Evolutionary conservation across 2,888 invertebrate species (phyloP), one percentile per base, ranked within the genome.

Genomic region (Anagyrus pseudococci): DNA sequence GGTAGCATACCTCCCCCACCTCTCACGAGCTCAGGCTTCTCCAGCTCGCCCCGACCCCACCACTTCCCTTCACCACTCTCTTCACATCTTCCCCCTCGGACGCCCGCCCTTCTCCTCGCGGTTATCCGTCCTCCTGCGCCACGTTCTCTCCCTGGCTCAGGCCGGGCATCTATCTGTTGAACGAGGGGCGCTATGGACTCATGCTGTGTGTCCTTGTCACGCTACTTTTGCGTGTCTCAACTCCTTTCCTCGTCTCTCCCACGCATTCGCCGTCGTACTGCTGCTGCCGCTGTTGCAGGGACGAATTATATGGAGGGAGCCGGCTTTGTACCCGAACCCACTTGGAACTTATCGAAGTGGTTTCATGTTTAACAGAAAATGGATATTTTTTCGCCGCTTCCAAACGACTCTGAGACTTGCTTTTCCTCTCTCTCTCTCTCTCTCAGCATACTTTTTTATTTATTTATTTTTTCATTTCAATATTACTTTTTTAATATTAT

Each of bases 11-110:
- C 40, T 29, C 49, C 22, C 46, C n/a, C 19, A 10, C 52, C 48
- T 53, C 53, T 40, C n/a, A n/a, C n/a, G n/a, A 46, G 22, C 23
- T 46, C 15, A 19, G 19, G 46, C 23, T 1, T 8, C 22, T 52
- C 17, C 23, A 4, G 23, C 23, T 23, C 22, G 20, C 22, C 20
- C 53, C 53, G 47, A 25, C 22, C 48, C 46, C 47, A 40, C 49
- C 47, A 15, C 48, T 8, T 23, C 57, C 8, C 26, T 52, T 25
- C 33, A 33, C 25, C 64, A 70, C 67, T 68, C 64, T 65, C 67
- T 55, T 64, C 61, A 58, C 68, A 58, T 63, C 58, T 66, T 59
- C 66, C 62, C 66, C 67, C 69, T 65, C 59, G 10, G 33, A 26
- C 47, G 49, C 62, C 41, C 56, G 40, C 58, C 50, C 61, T 53